Evolutionary conservation across 2,797 vertebrate species (phyloP).

Genomic region (Strix occidentalis): DNA sequence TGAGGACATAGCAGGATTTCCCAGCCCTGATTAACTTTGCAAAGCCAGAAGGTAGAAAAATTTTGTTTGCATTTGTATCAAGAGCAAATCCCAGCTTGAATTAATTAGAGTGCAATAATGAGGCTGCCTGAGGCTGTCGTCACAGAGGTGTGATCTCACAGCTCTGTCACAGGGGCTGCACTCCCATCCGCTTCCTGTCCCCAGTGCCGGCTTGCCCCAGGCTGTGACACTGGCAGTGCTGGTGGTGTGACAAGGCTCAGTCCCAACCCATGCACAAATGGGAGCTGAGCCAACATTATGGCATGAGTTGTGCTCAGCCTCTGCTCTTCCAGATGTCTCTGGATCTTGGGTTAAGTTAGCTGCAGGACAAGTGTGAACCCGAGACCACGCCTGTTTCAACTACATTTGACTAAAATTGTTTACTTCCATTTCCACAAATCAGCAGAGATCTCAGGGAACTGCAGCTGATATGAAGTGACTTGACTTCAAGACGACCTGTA

Average conservation of each 20-base stretch:
- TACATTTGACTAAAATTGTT: background rate
- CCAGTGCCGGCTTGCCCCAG: rapidly evolving
- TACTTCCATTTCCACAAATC: background rate
- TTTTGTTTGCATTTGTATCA: background rate
- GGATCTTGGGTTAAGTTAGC: background rate
- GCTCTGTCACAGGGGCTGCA: rapidly evolving
- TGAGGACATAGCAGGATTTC: background rate
- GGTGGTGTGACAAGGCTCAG: background rate
- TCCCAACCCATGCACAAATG: background rate
- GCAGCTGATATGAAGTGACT: background rate
- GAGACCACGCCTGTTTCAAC: background rate
- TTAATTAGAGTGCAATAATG: background rate
- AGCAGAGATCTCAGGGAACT: background rate
- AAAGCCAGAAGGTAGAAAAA: background rate
- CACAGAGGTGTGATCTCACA: background rate
- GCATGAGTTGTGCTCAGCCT: background rate
- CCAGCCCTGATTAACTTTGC: background rate
- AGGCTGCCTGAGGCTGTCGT: background rate
- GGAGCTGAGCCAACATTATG: background rate
- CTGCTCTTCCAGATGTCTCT: background rate
- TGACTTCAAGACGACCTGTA: background rate
- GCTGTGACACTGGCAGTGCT: background rate
- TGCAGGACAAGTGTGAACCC: background rate
- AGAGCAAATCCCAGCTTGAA: background rate
- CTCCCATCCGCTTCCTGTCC: background rate